Percentiles rank a stretch among this genome's conserved stretches.
Conservation (phyloP, 2,113 vertebrate species). For the Eidolon helvum region DNA sequence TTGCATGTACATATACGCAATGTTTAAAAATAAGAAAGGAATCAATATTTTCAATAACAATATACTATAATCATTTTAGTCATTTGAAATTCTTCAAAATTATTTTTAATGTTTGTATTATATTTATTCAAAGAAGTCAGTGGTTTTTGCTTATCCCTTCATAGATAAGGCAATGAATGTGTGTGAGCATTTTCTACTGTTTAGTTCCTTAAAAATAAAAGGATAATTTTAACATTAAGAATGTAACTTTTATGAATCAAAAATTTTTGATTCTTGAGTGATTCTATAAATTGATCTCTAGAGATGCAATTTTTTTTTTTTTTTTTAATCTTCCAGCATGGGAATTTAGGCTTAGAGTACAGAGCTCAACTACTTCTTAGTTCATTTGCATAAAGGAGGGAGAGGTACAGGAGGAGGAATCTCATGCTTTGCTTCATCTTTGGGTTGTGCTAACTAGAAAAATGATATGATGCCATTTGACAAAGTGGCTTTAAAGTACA, state of each 20-base stretch:
- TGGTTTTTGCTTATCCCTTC: neutral
- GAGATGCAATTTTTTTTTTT: neutral
- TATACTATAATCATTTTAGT: neutral
- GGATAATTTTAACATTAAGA: neutral
- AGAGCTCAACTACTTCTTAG: neutral
- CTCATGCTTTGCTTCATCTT: neutral
- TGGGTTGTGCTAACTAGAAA: neutral
- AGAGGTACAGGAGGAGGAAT: neutral
- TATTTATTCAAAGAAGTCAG: neutral
- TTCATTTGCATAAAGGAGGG: neutral
- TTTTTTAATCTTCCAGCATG: neutral
- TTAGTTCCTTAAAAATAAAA: neutral
- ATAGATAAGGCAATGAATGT: neutral
- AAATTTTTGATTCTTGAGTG: neutral
- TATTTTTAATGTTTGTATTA: neutral
- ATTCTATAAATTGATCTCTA: neutral
- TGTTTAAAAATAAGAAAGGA: neutral
- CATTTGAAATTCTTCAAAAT: neutral
- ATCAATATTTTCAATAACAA: neutral
- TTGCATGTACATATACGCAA: neutral
- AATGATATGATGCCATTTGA: neutral
- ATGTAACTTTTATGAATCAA: neutral
- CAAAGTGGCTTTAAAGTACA: neutral
- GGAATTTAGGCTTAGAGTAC: neutral
- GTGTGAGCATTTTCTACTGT: neutral